phyloP scores from a whole-genome alignment of 2,113 vertebrate species.

The Electrona antarctica region DNA sequence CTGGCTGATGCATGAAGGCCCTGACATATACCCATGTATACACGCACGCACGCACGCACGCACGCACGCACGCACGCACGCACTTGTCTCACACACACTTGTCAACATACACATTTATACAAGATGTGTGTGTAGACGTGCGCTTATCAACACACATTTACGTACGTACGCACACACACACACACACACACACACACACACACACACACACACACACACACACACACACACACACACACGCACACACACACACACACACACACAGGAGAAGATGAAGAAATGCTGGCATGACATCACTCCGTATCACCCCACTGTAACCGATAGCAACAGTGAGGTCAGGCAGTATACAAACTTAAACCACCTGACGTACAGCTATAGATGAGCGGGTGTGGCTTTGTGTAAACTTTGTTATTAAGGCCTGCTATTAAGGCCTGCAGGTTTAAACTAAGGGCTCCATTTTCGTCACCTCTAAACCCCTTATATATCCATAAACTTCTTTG shows the following conservation, averaged over 20 bases:
- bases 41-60: slow-evolving; percentile 34
- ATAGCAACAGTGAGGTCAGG: slow-evolving; percentile 72
- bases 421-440: too few species aligned
- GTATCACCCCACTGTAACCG: slow-evolving; percentile 61
- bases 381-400: not conserved
- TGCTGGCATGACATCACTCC: slow-evolving; percentile 69
- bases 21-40: slow-evolving; percentile 57
- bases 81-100: not conserved
- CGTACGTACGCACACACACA: not conserved
- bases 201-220: slow-evolving; percentile 12
- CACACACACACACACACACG: slow-evolving; percentile 1
- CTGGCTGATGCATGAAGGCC: slow-evolving; percentile 69
- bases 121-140: not conserved
- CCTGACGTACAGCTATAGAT: slow-evolving; percentile 54
- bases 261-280: slow-evolving; percentile 52
- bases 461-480: too few species aligned
- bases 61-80: slow-evolving; percentile 24
- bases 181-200: not conserved
- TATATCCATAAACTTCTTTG: too few species aligned
- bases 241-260: slow-evolving; percentile 18
- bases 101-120: not conserved
- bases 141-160: not conserved
- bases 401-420: too few species aligned
- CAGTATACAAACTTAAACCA: slow-evolving; percentile 65
- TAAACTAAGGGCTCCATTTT: too few species aligned